Evolutionary conservation across 2,113 vertebrate species (phyloP), one percentile per base, ranked within the genome.

Genomic region (Eupsittula cactorum): DNA sequence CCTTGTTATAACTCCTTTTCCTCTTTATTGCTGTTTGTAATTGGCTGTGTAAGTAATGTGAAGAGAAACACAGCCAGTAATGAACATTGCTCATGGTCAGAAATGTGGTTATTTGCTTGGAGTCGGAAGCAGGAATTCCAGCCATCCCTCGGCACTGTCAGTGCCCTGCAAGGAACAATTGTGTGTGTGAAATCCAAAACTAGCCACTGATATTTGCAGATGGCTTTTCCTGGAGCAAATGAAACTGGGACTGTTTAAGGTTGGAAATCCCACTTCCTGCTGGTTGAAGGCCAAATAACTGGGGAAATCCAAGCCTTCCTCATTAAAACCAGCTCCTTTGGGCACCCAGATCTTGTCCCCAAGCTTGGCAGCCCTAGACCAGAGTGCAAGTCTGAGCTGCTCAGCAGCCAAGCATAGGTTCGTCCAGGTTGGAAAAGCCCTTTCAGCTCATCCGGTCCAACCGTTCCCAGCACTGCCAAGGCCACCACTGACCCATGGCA

Each of bases 221-320:
- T 88, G 64, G 46, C 47, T 73, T 86, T 88, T 37, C 25, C 21
- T 12, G 28, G 41, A 90, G 53, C 49, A 88, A 93, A 92, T 90
- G 88, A 90, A 96, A 37, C 76, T 14, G 17, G 29, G 46, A 44
- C 27, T 60, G 13, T 28, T 57, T 17, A 19, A 44, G 10, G 41
- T 3, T 90, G 76, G 62, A 91, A 86, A 86, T 74, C 10, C 71
- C 44, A 18, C 55, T 65, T 83, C 49, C 82, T 92, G 41, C 39
- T 80, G 29, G 55, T 23, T 24, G 35, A 75, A 84, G 42, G 50
- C 47, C 50, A 82, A 77, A 87, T 44, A 82, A 60, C 2, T 13
- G 33, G 29, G 33, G 47, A 64, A 87, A 78, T 46, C 52, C 41
- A 46, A 55, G 13, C 16, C 52, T 73, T 79, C 27, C 35, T 75